phyloP scores from a whole-genome alignment of 2,888 invertebrate species.

The Tricholauxania praeusta region DNA sequence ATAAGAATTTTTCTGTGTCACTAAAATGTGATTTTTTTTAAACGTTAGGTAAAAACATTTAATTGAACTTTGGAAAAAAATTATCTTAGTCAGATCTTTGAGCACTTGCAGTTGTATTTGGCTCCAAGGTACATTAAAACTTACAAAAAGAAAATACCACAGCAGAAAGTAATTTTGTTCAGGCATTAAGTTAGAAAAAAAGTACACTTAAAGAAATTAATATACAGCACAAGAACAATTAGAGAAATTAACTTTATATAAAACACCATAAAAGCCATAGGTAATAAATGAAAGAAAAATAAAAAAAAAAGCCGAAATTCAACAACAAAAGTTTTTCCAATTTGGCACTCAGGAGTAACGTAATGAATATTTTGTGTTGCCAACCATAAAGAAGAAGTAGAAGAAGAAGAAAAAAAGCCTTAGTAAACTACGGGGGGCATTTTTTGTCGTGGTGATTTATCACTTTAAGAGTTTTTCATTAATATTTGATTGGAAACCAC shows the following conservation, averaged over 20 bases:
- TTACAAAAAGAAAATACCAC: too few relatives aligned
- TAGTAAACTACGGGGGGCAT: conserved; percentile 20
- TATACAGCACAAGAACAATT: conserved; percentile 44
- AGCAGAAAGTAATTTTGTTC: too few relatives aligned
- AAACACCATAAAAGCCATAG: conserved; percentile 3
- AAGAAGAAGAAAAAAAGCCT: neutral
- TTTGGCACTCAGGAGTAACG: neutral
- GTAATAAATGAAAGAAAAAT: neutral
- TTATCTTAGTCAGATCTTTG: too few relatives aligned
- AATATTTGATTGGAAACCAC: conserved; percentile 59
- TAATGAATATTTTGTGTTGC: conserved; percentile 31
- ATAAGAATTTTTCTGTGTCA: too few relatives aligned
- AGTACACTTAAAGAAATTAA: conserved; percentile 53
- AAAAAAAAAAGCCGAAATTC: neutral
- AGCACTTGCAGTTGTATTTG: too few relatives aligned
- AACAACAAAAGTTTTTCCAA: conserved; percentile 5
- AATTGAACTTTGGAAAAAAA: too few relatives aligned
- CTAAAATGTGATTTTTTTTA: too few relatives aligned
- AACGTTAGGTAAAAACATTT: too few relatives aligned
- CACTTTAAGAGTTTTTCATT: conserved; percentile 62
- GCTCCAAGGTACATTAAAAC: too few relatives aligned
- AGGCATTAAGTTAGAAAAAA: neutral
- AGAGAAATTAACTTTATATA: conserved; percentile 37
- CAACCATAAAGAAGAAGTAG: conserved; percentile 18
- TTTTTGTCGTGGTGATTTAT: conserved; percentile 60